Percentiles rank a stretch among this genome's conserved stretches.
Evolutionary conservation across 2,888 invertebrate genomes (phyloP).

Genomic region (Plagodis dolabraria): DNA sequence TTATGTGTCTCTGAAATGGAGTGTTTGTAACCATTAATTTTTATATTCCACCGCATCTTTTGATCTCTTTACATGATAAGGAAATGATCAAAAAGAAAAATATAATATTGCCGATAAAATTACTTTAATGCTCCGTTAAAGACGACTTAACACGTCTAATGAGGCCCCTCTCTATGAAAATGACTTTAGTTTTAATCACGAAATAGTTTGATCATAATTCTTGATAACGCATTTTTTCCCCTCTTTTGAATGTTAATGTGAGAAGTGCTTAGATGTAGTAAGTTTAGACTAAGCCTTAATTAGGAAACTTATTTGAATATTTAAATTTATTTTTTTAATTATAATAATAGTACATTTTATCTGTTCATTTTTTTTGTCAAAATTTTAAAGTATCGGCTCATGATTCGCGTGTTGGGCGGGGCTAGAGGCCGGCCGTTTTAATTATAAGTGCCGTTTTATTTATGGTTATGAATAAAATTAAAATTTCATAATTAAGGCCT

Average conservation of each 20-base stretch:
- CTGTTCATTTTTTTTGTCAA: background rate
- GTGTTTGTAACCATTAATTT: conserved; percentile 76
- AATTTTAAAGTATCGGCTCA: conserved; percentile 6
- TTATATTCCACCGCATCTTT: conserved; percentile 64
- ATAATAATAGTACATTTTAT: conserved; percentile 22
- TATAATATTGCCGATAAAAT: conserved; percentile 40
- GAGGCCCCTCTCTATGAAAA: conserved; percentile 40
- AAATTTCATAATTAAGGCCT: background rate
- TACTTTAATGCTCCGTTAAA: conserved; percentile 38
- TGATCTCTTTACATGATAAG: conserved; percentile 53
- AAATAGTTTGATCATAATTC: conserved; percentile 35
- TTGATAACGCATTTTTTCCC: conserved; percentile 34
- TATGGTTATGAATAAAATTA: conserved; percentile 11
- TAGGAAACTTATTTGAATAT: conserved; percentile 21
- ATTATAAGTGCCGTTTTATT: conserved; percentile 9
- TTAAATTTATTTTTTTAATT: conserved; percentile 8
- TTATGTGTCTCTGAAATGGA: conserved; percentile 66
- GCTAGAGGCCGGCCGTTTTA: conserved; percentile 6
- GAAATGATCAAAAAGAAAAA: conserved; percentile 44
- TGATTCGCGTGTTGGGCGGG: conserved; percentile 8
- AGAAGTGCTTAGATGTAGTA: conserved; percentile 19
- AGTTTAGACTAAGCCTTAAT: conserved; percentile 25
- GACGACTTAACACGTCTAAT: conserved; percentile 45
- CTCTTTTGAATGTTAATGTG: conserved; percentile 34
- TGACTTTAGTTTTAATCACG: conserved; percentile 30